Base-by-base conservation (phyloP, 2,888 invertebrate species). In the Cryptus armator region DNA sequence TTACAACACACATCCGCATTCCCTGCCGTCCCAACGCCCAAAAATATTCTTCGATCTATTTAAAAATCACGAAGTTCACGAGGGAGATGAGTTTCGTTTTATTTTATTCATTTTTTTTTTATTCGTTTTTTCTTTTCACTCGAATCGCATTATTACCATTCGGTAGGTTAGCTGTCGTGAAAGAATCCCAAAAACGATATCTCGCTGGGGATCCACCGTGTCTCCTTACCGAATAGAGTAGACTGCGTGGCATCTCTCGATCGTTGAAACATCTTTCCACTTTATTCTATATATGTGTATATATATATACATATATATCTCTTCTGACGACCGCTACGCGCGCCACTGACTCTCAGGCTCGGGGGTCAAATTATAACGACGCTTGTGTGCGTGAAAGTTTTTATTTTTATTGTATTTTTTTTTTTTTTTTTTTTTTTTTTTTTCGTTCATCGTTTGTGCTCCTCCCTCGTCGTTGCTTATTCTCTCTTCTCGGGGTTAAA, bases 211-310 rank as follows among this genome's bases (percentile, higher is more conserved):
- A 16, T 37, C 37, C 43, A 53, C 29, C 16, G 51, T 48, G 14
- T 19, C n/a, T 48, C 10, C 32, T 14, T 6, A 14, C 32, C 72
- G 66, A 80, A 59, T 44, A 62, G 51, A 37, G 81, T 77, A 84
- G 84, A 84, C 84, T 84, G 84, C 84, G 84, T 84, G 84, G 84
- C 84, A 80, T 84, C 83, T 68, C 77, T 43, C 43, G 46, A 37
- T 71, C 67, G 72, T 67, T 76, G 76, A 75, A 19, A 80, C 71
- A 48, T 79, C 79, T 56, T 76, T 77, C 66, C 56, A 51, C 62
- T 29, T 56, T 24, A n/a, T 14, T 67, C 14, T 56, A 74, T 68
- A 62, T 48, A 12, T 43, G 37, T n/a, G 56, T 46, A 67, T 37
- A 74, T 46, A 32, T 66, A 53, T 67, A 29, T 12, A 14, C n/a